A percentile compares a stretch with the other conserved stretches of the same genome.
These are phyloP conservation scores for Oreocharis arfaki DNA, from an alignment of 2,113 vertebrate genomes.

Conservation along the genomic window DNA sequence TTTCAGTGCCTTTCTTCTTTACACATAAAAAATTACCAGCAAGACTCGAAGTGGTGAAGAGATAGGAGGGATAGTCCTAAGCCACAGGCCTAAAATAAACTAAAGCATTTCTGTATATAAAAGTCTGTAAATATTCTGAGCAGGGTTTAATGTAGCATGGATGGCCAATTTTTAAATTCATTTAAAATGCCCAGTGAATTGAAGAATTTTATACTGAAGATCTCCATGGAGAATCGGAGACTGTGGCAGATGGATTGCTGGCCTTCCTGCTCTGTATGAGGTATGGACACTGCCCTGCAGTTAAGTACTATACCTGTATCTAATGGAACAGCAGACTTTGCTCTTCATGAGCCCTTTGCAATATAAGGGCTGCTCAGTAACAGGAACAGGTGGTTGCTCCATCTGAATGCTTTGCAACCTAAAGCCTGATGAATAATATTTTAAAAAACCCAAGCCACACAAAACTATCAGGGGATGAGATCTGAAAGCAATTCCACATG, in stretches of 20 bases:
- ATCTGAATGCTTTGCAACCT: background rate
- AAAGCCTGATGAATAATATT: background rate
- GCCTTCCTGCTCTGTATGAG: background rate
- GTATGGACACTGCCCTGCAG: rapidly evolving
- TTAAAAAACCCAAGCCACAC: background rate
- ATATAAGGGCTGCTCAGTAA: background rate
- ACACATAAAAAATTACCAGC: background rate
- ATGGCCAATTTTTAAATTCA: background rate
- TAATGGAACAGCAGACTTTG: background rate
- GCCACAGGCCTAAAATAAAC: background rate
- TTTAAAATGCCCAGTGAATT: background rate
- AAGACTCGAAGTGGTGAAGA: background rate
- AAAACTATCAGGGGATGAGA: background rate
- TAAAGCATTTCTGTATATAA: background rate
- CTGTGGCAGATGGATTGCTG: background rate
- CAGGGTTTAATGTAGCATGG: background rate
- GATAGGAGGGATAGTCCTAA: background rate
- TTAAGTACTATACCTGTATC: background rate
- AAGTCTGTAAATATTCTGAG: background rate
- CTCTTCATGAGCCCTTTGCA: background rate
- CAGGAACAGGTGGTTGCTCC: background rate
- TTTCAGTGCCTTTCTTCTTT: background rate
- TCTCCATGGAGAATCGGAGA: background rate
- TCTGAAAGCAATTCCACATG: background rate
- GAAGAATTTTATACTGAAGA: background rate